Conservation (phyloP, 2,113 vertebrate genomes). For the Casuarius casuarius region DNA sequence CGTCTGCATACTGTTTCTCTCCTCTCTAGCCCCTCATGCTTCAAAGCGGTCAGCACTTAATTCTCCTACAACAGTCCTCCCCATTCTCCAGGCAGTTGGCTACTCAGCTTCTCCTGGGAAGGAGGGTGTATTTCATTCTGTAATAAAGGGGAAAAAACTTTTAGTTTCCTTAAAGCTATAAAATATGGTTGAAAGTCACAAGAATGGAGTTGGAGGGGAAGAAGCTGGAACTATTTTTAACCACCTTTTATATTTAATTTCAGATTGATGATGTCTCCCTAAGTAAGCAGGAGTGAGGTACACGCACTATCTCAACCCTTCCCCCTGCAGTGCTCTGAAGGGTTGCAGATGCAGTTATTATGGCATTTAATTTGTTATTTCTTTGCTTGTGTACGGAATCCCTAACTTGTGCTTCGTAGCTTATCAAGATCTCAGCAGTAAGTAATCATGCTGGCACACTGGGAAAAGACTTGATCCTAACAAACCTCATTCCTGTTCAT, state of each 20-base stretch:
- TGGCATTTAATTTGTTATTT: background rate
- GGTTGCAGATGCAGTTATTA: background rate
- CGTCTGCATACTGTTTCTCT: accelerated
- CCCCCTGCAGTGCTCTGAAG: background rate
- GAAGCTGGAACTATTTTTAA: background rate
- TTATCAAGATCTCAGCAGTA: background rate
- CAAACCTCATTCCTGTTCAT: accelerated
- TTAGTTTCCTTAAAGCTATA: background rate
- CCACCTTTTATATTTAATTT: background rate
- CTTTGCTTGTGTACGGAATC: background rate
- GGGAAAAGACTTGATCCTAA: background rate
- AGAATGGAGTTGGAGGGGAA: background rate
- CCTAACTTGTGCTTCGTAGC: accelerated
- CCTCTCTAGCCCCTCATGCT: background rate
- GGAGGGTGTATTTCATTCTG: background rate
- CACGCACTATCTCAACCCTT: background rate
- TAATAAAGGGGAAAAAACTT: background rate
- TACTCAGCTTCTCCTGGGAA: background rate
- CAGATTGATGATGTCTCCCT: background rate
- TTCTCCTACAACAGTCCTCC: background rate
- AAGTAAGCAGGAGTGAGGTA: background rate
- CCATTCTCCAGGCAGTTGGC: accelerated
- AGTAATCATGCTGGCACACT: background rate
- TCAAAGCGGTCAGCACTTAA: background rate
- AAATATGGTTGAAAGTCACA: background rate